A percentile compares a stretch with the other conserved stretches of the same genome.
phyloP scores from a whole-genome alignment of 1,140 invertebrate genomes.

The Drosophila pseudoobscura region DNA sequence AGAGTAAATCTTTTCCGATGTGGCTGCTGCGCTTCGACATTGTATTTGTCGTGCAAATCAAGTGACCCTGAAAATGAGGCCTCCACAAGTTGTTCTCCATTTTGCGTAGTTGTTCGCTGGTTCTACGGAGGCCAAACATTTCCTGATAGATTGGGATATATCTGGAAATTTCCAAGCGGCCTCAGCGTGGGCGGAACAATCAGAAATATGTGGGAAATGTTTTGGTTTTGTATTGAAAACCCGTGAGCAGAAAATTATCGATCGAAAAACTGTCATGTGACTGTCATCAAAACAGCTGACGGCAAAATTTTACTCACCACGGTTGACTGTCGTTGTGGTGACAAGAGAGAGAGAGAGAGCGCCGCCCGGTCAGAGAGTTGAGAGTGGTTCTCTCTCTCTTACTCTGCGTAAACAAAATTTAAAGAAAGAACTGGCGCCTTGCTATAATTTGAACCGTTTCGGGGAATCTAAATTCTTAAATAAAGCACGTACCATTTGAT shows the following conservation, averaged over 20 bases:
- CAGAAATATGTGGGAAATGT: conserved; percentile 58
- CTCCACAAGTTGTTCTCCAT: not conserved
- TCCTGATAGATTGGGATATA: conserved; percentile 10
- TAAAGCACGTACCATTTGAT: conserved; percentile 25
- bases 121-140: conserved; percentile 3
- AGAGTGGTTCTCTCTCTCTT: not conserved
- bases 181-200: not conserved
- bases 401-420: conserved; percentile 64
- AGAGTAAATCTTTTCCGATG: conserved; percentile 25
- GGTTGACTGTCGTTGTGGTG: conserved; percentile 9
- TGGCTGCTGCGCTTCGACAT: conserved; percentile 24
- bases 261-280: conserved; percentile 79
- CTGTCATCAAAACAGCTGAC: conserved; percentile 77
- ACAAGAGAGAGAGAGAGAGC: conserved; percentile 12
- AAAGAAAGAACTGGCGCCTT: conserved; percentile 34
- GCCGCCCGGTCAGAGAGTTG: too few relatives aligned
- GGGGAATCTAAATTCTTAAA: conserved; percentile 7
- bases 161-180: conserved; percentile 21
- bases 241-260: conserved; percentile 78
- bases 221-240: conserved; percentile 57
- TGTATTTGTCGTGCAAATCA: conserved; percentile 11
- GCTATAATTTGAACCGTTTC: conserved; percentile 48
- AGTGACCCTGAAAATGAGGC: conserved; percentile 68
- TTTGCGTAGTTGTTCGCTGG: not conserved
- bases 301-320: conserved; percentile 55